These are phyloP conservation scores for Halcyon badia DNA, from an alignment of 2,797 vertebrate species.

Conservation along the genomic window DNA sequence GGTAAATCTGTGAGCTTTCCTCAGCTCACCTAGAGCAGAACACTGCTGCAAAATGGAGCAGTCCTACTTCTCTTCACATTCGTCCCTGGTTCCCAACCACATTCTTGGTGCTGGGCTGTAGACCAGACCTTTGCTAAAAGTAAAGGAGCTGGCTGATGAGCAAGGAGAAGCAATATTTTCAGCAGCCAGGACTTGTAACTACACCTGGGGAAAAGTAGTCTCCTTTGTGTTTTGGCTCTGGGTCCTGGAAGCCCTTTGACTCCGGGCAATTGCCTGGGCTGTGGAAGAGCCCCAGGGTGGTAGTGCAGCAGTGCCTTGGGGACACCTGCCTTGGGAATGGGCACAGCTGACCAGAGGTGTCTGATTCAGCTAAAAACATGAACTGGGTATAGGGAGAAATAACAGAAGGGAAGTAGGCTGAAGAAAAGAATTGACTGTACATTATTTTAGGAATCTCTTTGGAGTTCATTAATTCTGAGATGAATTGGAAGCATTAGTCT, in stretches of 20 bases:
- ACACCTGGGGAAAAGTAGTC: not conserved
- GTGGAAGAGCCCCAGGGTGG: not conserved
- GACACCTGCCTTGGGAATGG: not conserved
- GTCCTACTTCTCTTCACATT: not conserved
- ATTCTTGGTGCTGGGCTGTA: not conserved
- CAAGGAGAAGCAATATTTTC: not conserved
- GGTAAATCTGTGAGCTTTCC: not conserved
- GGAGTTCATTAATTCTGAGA: conserved; percentile 33
- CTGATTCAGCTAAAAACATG: conserved; percentile 38
- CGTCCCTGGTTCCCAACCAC: not conserved
- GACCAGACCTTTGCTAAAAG: not conserved
- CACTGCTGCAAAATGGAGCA: not conserved
- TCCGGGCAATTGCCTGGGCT: not conserved
- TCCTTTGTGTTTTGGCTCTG: not conserved
- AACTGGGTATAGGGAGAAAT: conserved; percentile 10
- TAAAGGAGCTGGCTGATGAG: not conserved
- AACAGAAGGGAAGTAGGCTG: conserved; percentile 13
- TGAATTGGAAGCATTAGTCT: not conserved
- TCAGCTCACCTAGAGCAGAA: not conserved
- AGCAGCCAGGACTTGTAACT: not conserved
- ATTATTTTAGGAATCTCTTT: conserved; percentile 14
- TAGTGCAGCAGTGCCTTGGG: not conserved
- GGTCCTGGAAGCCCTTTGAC: not conserved
- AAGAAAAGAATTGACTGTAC: not conserved
- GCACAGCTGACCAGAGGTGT: not conserved